Evolutionary conservation across 2,113 vertebrate species (phyloP).

Genomic region (Dipodomys merriami): DNA sequence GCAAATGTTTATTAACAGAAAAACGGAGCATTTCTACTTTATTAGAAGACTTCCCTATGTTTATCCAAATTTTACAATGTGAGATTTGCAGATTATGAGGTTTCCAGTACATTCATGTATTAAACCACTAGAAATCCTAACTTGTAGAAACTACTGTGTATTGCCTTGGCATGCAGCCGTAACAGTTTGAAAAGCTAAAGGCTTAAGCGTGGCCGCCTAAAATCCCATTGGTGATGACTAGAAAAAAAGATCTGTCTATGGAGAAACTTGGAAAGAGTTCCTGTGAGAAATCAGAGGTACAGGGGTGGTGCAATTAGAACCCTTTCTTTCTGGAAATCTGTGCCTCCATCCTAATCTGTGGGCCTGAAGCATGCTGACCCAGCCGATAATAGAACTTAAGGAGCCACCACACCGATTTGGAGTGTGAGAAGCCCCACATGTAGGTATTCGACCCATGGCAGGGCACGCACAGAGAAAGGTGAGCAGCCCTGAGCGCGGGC

Average conservation of each 20-base stretch:
- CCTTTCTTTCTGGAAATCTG: background rate
- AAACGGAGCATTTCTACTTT: background rate
- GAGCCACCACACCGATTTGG: fast-evolving
- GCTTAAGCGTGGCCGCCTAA: background rate
- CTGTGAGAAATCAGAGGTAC: background rate
- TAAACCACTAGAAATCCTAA: background rate
- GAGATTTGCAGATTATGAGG: background rate
- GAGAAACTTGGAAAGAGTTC: background rate
- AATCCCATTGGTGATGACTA: background rate
- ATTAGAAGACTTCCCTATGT: background rate
- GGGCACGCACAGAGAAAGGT: background rate
- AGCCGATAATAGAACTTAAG: background rate
- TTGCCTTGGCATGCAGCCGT: background rate
- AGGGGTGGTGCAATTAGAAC: background rate
- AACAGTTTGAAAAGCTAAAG: background rate
- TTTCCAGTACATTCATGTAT: background rate
- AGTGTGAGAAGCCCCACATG: background rate
- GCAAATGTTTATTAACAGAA: background rate
- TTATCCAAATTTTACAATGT: background rate
- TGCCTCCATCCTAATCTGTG: background rate
- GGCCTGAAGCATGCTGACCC: background rate
- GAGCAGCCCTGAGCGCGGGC: background rate
- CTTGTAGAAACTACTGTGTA: background rate
- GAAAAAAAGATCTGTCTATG: background rate
- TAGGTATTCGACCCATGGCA: background rate